phyloP scores from a whole-genome alignment of 2,888 invertebrate genomes.

The Nephrotoma appendiculata region DNA sequence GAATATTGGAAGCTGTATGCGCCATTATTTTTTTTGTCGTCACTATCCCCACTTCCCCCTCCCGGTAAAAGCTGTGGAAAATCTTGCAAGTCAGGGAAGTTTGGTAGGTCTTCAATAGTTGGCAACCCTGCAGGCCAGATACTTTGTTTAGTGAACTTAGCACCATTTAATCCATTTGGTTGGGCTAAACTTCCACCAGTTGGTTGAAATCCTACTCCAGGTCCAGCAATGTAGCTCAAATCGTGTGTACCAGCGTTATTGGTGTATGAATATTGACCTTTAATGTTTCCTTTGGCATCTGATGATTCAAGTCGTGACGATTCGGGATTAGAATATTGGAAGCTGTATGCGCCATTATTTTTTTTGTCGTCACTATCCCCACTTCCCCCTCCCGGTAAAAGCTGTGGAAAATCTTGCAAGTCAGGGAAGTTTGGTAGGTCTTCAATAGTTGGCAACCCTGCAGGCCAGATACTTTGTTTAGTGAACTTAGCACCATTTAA shows the following conservation, averaged over 20 bases:
- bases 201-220: constrained; percentile 43
- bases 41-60: constrained; percentile 44
- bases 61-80: not conserved
- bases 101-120: not conserved
- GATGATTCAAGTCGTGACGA: constrained; percentile 26
- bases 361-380: constrained; percentile 26
- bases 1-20: constrained; percentile 6
- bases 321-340: not conserved
- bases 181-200: constrained; percentile 19
- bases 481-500: constrained; percentile 7
- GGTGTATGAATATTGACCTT: constrained; percentile 47
- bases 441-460: not conserved
- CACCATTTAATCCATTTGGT: constrained; percentile 14
- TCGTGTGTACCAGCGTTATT: constrained; percentile 53
- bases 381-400: constrained; percentile 36
- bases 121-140: constrained; percentile 13
- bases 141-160: constrained; percentile 17
- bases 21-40: constrained; percentile 11
- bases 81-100: not conserved
- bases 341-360: constrained; percentile 11
- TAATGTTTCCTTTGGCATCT: constrained; percentile 23
- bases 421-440: not conserved
- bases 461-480: constrained; percentile 20
- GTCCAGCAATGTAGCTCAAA: constrained; percentile 50
- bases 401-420: not conserved